A percentile compares a stretch with the other conserved stretches of the same genome.
phyloP scores from a whole-genome alignment of 2,888 invertebrate genomes.

The Amphipoea oculea region DNA sequence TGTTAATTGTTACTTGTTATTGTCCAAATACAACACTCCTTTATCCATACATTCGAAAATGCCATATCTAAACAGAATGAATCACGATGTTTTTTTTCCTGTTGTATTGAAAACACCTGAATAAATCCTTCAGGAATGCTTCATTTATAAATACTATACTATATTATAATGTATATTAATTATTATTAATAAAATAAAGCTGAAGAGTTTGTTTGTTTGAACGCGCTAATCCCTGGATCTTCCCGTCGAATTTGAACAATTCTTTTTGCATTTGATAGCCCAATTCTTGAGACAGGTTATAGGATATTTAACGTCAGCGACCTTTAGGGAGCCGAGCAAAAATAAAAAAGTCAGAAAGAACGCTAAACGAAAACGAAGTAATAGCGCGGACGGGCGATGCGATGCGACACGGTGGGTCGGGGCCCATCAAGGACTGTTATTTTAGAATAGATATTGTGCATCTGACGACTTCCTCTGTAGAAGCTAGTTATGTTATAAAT shows the following conservation, averaged over 20 bases:
- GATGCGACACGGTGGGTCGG: not conserved
- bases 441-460: not conserved
- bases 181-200: too few relatives aligned
- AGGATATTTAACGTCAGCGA: too few relatives aligned
- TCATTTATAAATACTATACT: not conserved
- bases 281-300: too few relatives aligned
- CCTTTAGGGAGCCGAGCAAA: too few relatives aligned
- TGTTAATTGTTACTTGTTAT: conserved; percentile 5
- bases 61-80: not conserved
- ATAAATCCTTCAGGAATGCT: not conserved
- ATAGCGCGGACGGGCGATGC: too few relatives aligned
- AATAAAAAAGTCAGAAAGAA: too few relatives aligned
- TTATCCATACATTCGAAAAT: not conserved
- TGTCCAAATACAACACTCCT: conserved; percentile 9
- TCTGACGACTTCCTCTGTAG: not conserved
- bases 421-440: not conserved
- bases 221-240: not conserved
- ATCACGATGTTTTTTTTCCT: not conserved
- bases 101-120: not conserved
- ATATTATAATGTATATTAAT: not conserved
- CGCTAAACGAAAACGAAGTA: too few relatives aligned
- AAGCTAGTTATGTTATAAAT: not conserved
- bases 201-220: not conserved
- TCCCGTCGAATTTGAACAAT: not conserved
- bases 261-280: too few relatives aligned